Percentiles rank a stretch among this genome's conserved stretches.
Conservation (phyloP, 92 coral and sea anemone species). For the Epizoanthus stellaris region DNA sequence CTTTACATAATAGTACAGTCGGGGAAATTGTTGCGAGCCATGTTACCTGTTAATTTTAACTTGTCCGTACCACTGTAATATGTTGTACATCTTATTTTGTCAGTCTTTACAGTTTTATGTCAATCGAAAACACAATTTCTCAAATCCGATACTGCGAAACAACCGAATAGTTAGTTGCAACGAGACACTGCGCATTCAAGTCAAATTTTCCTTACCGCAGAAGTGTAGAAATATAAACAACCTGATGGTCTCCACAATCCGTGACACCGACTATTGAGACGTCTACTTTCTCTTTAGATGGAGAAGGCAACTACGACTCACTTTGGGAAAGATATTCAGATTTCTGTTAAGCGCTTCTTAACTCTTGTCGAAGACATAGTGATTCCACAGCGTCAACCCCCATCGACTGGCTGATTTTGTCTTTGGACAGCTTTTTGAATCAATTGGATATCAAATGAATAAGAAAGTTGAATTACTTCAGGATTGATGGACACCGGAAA, state of each 20-base stretch:
- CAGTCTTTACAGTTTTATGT: not conserved
- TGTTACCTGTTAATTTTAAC: not conserved
- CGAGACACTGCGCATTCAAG: no score
- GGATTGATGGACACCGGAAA: conserved; percentile 33
- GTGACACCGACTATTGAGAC: no score
- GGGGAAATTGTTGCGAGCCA: not conserved
- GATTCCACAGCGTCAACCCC: not conserved
- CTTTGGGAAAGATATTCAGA: not conserved
- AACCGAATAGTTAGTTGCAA: not conserved
- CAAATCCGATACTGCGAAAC: not conserved
- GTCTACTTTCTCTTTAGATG: no score
- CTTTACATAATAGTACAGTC: not conserved
- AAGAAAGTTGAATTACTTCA: not conserved
- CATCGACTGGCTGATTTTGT: not conserved
- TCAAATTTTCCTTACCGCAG: not conserved
- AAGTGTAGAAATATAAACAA: not conserved
- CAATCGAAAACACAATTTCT: not conserved
- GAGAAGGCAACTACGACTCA: not conserved
- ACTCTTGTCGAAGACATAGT: not conserved
- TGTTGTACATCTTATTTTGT: not conserved
- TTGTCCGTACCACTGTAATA: not conserved
- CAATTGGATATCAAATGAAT: conserved; percentile 1
- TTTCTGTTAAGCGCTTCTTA: not conserved
- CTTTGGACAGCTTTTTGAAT: not conserved
- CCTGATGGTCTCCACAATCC: not conserved